Conservation (phyloP, 2,113 vertebrate genomes). For the Zingel zingel region DNA sequence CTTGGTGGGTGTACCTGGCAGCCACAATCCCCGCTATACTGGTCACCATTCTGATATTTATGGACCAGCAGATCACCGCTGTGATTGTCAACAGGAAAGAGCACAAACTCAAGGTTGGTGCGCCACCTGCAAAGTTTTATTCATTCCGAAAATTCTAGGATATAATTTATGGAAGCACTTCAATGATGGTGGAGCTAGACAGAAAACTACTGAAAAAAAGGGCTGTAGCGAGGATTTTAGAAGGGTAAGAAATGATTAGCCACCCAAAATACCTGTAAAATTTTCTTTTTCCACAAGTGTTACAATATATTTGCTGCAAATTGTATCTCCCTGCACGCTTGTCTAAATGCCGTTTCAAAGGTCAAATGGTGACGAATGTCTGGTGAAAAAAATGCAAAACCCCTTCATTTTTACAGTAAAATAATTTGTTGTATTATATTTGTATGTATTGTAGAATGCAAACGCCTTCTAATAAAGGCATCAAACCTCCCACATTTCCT, state of each 20-base stretch:
- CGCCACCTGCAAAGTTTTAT: not conserved
- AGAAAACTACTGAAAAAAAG: not conserved
- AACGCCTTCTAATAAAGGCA: no score
- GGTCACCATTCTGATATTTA: constrained; percentile 98
- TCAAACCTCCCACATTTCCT: no score
- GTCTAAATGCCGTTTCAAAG: not conserved
- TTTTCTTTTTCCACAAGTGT: no score
- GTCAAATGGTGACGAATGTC: not conserved
- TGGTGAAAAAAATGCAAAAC: not conserved
- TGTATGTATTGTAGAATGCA: no score
- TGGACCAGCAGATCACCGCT: constrained; percentile 99
- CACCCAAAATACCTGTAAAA: not conserved
- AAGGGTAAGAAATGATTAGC: not conserved
- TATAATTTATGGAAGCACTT: not conserved
- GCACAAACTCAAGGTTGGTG: constrained; percentile 94
- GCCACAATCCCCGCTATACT: constrained; percentile 93
- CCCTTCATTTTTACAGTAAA: no score
- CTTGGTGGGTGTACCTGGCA: constrained; percentile 97
- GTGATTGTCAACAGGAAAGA: constrained; percentile 99
- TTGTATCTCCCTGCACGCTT: not conserved
- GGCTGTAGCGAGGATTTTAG: not conserved
- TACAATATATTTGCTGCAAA: no score
- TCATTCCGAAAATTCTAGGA: not conserved
- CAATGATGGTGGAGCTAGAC: not conserved
- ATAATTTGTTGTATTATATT: not conserved